Evolutionary conservation across 2,888 invertebrate species (phyloP).

Genomic region (Ptychoptera albimana): DNA sequence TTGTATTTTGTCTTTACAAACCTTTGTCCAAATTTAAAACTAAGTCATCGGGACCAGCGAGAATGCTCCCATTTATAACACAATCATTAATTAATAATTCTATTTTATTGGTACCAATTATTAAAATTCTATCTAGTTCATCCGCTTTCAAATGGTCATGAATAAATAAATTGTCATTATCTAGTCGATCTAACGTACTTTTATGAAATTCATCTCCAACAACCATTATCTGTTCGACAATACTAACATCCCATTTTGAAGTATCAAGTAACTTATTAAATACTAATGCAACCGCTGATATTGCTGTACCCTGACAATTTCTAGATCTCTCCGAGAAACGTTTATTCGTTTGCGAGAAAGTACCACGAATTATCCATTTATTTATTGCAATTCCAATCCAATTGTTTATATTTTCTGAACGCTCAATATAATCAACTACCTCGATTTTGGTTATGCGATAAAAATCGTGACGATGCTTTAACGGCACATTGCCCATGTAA

Average conservation of each 20-base stretch:
- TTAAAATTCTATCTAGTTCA: slow-evolving; percentile 25
- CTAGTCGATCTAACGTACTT: slow-evolving; percentile 18
- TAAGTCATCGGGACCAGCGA: slow-evolving; percentile 9
- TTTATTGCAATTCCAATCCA: slow-evolving; percentile 17
- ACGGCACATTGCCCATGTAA: slow-evolving; percentile 25
- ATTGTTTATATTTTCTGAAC: slow-evolving; percentile 23
- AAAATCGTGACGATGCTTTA: slow-evolving; percentile 16
- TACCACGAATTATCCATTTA: slow-evolving; percentile 28
- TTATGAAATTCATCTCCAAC: slow-evolving; percentile 31
- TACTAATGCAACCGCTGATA: slow-evolving; percentile 26
- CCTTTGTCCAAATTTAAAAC: slow-evolving; percentile 14
- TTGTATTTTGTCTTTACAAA: not conserved
- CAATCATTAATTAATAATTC: slow-evolving; percentile 22
- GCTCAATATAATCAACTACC: slow-evolving; percentile 20
- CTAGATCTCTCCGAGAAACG: slow-evolving; percentile 23
- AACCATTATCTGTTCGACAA: slow-evolving; percentile 28
- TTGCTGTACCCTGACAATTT: slow-evolving; percentile 31
- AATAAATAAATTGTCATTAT: slow-evolving; percentile 17
- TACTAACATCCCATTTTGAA: slow-evolving; percentile 20
- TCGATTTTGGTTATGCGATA: slow-evolving; percentile 24
- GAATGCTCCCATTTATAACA: slow-evolving; percentile 20
- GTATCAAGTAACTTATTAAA: slow-evolving; percentile 21
- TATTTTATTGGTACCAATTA: slow-evolving; percentile 20
- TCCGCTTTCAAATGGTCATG: slow-evolving; percentile 20
- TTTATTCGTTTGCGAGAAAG: slow-evolving; percentile 9